These are phyloP conservation scores for Oncorhynchus mykiss DNA, from an alignment of 2,113 vertebrate genomes.

Conservation along the genomic window DNA sequence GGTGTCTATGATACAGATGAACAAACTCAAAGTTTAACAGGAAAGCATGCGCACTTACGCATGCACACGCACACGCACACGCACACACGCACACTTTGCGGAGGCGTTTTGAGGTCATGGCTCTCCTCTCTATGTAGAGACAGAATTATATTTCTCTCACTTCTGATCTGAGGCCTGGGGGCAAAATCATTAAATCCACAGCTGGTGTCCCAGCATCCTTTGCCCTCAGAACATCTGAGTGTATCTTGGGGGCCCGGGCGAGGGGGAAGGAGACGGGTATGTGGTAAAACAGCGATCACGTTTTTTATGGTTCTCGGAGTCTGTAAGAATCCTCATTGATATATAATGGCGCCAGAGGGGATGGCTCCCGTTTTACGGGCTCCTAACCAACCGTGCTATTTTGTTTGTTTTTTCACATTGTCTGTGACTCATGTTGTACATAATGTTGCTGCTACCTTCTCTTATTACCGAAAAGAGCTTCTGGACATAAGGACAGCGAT, in stretches of 20 bases:
- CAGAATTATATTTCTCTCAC: constrained; percentile 44
- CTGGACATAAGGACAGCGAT: too few species aligned
- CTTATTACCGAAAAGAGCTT: too few species aligned
- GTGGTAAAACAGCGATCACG: constrained; percentile 5
- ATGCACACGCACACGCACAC: constrained; percentile 5
- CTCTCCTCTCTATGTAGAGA: constrained; percentile 34
- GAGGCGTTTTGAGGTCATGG: constrained; percentile 32
- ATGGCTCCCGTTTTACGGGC: too few species aligned
- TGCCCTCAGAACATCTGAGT: constrained; percentile 50
- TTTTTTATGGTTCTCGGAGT: constrained; percentile 18
- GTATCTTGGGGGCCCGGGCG: constrained; percentile 42
- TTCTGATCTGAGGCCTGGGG: constrained; percentile 54
- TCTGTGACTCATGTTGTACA: too few species aligned
- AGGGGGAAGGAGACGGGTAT: constrained; percentile 1
- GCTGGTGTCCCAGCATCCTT: constrained; percentile 57
- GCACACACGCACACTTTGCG: not conserved
- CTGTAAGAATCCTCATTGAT: constrained; percentile 20
- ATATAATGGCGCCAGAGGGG: too few species aligned
- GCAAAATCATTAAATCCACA: constrained; percentile 73
- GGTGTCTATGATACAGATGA: not conserved
- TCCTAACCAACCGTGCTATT: too few species aligned
- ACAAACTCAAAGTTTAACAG: not conserved
- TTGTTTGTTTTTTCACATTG: too few species aligned
- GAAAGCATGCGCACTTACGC: constrained; percentile 15
- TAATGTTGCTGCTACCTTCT: too few species aligned